A percentile compares a stretch with the other conserved stretches of the same genome.
phyloP scores from a whole-genome alignment of 2,113 vertebrate species.

The Crotalus viridis region DNA sequence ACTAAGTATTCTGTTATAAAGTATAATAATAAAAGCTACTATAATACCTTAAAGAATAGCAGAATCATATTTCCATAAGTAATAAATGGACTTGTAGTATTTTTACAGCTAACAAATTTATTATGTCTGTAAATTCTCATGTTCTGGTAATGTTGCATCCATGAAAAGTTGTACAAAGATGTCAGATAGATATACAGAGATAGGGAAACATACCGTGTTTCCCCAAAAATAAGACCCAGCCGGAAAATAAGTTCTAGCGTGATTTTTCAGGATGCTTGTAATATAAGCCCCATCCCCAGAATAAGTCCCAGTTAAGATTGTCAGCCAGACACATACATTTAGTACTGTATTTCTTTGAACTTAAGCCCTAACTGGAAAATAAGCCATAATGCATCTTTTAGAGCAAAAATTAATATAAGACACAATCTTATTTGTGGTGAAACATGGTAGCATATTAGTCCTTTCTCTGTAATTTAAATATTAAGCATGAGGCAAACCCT shows the following conservation, averaged over 20 bases:
- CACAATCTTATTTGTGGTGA: too few relatives aligned
- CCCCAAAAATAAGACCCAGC: too few relatives aligned
- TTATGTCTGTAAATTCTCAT: background rate
- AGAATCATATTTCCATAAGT: background rate
- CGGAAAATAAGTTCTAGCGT: too few relatives aligned
- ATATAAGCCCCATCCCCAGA: too few relatives aligned
- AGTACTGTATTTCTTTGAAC: too few relatives aligned
- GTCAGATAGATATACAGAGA: background rate
- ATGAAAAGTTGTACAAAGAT: background rate
- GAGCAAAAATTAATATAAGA: too few relatives aligned
- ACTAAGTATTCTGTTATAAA: background rate
- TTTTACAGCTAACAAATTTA: background rate
- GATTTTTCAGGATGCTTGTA: too few relatives aligned
- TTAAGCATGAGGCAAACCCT: background rate
- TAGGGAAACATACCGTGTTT: background rate
- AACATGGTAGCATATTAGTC: background rate
- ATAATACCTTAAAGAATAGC: background rate
- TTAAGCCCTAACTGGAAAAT: too few relatives aligned
- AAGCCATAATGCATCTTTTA: too few relatives aligned
- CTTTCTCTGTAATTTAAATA: background rate
- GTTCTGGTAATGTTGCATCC: background rate
- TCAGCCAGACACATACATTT: too few relatives aligned
- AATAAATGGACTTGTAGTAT: background rate
- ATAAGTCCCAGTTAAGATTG: too few relatives aligned
- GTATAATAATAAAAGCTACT: background rate